Evolutionary conservation across 2,888 invertebrate genomes (phyloP).

Genomic region (Microdon myrmicae): DNA sequence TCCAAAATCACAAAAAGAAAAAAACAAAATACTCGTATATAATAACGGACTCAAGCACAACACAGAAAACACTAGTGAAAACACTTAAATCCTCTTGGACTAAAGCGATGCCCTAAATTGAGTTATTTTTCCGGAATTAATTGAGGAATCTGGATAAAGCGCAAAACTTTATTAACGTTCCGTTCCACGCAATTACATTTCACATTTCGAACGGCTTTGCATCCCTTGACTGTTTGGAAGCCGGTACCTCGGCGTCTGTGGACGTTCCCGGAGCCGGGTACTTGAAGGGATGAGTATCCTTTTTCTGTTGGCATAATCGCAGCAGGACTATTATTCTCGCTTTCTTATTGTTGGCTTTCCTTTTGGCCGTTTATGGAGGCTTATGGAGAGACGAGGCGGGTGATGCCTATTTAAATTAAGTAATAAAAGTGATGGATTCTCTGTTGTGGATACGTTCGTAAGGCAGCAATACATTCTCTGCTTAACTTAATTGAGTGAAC

Average conservation of each 20-base stretch:
- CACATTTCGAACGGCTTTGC: conserved; percentile 29
- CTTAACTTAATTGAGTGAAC: too few species aligned
- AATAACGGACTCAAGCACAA: too few species aligned
- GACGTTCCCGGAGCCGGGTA: conserved; percentile 16
- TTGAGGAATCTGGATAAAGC: conserved; percentile 46
- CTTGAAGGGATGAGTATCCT: conserved; percentile 26
- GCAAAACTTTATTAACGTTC: conserved; percentile 50
- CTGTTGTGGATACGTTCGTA: too few species aligned
- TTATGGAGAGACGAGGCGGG: neutral
- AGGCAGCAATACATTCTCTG: too few species aligned
- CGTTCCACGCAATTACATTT: conserved; percentile 49
- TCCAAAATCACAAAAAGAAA: too few species aligned
- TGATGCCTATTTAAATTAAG: conserved; percentile 43
- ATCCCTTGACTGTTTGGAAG: conserved; percentile 17
- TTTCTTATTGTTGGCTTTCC: conserved; percentile 17
- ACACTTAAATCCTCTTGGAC: conserved; percentile 20
- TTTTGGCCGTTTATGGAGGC: conserved; percentile 3
- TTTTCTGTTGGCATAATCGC: conserved; percentile 8
- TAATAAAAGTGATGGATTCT: conserved; percentile 47
- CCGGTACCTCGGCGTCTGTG: conserved; percentile 23
- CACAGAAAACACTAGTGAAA: neutral
- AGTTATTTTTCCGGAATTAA: conserved; percentile 44
- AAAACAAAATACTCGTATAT: neutral
- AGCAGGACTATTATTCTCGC: conserved; percentile 36
- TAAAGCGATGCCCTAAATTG: conserved; percentile 38